Evolutionary conservation across 2,888 invertebrate species (phyloP), one percentile per base, ranked within the genome.

Genomic region (Acrocyrtus sp.): DNA sequence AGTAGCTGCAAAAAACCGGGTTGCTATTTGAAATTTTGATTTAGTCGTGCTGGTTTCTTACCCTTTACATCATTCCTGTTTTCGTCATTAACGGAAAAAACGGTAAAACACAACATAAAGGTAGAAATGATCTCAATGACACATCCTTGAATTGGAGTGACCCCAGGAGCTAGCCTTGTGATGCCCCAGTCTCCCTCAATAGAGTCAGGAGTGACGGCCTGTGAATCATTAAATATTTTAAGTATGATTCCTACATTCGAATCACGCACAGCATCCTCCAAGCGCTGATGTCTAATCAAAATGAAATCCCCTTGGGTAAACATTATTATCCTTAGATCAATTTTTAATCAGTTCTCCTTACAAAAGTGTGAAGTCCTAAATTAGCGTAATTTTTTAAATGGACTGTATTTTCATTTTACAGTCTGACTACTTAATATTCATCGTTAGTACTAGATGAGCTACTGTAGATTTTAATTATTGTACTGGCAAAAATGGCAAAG

Each of bases 51-150:
- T 34, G 5, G 12, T 17, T 27, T 21, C 48, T 34, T 48, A 69
- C 69, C 73, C 65, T 82, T 82, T 66, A 85, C 82, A 75, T 85
- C 84, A 0, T 80, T 81, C 24, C 86, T 80, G 68, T 85, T 82
- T 21, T 83, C 83, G 76, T 86, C 86, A 26, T 83, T 82, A n/a
- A 83, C 84, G 17, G 81, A 82, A 77, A 85, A 86, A 57, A 85
- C 84, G 34, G 84, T 83, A 61, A 86, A 83, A 22, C 85, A 83
- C n/a, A 86, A 81, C 4, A 86, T 78, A 77, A 86, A 86, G 10
- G 85, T 86, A 62, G 84, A 83, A 76, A 85, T 80, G 60, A 85
- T 83, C 76, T 86, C 86, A 21, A 86, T 82, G 1, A 84, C 84
- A 72, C 85, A 84, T 4, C 84, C 86, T 78, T 86, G 86, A 1